Evolutionary conservation across 2,888 invertebrate genomes (phyloP), one percentile per base, ranked within the genome.

Genomic region (Girardia tigrina): DNA sequence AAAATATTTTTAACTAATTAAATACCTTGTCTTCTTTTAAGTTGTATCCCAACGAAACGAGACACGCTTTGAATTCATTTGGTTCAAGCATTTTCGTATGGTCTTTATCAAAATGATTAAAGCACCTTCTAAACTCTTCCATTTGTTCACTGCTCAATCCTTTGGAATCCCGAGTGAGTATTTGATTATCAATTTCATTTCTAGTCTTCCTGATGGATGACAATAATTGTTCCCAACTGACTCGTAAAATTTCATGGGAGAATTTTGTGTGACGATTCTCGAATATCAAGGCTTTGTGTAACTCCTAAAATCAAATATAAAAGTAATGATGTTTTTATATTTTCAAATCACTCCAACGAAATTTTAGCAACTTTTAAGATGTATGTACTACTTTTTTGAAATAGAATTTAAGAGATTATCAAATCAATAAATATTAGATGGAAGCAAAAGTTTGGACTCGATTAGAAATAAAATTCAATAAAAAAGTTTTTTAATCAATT

Each of bases 221-320:
- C 78, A 97, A 87, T 81, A 98, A 88, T 85, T 97, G 95, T 86
- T 98, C 98, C 97, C 97, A 98, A 81, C 97, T 98, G 77, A 98
- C 97, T 82, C 98, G 90, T 79, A 98, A 88, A 27, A 97, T 97
- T 87, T 97, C 95, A 95, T 97, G 95, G 80, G 95, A 95, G 87
- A 94, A 95, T 85, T 93, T 93, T 77, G 95, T 92, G 85, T 92
- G 92, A 87, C 94, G 90, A 87, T 98, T 97, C 86, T 98, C 98
- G 86, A 98, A 98, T 86, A 98, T 94, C 93, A 98, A 95, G 86
- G 94, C 93, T 85, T 98, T 97, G 85, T 98, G 98, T 76, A 98
- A 94, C 79, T 94, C 94, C 87, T 84, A 79, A 4, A 29, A 28
- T n/a, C n/a, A n/a, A n/a, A n/a, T n/a, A n/a, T n/a, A n/a, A n/a